A percentile compares a stretch with the other conserved stretches of the same genome.
phyloP scores from a whole-genome alignment of 2,113 vertebrate genomes.

The Numenius arquata region DNA sequence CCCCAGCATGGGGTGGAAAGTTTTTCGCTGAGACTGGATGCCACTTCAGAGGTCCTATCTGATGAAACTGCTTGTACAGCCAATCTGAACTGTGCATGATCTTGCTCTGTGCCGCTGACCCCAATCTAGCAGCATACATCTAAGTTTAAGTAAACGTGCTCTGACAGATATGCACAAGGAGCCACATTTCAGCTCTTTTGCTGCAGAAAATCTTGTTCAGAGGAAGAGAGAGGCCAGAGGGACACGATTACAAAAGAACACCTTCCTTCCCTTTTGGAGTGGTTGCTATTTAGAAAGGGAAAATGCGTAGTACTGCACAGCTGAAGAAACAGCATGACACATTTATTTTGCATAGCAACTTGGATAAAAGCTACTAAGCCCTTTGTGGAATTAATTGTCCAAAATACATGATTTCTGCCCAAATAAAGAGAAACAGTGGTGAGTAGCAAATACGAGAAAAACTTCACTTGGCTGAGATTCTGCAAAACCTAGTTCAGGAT shows the following conservation, averaged over 20 bases:
- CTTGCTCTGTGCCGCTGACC: background rate
- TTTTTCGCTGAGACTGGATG: background rate
- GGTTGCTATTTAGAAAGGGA: conserved; percentile 48
- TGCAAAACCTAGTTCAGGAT: background rate
- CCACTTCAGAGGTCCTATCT: background rate
- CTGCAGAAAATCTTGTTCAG: background rate
- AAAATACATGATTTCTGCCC: background rate
- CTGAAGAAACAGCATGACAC: conserved; percentile 41
- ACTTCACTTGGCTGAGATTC: background rate
- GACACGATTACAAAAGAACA: background rate
- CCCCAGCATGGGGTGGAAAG: background rate
- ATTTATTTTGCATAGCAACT: conserved; percentile 17
- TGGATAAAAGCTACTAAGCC: background rate
- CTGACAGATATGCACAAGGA: background rate
- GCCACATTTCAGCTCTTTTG: background rate
- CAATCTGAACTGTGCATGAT: background rate
- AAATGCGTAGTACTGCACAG: background rate
- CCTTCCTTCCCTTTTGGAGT: conserved; percentile 35
- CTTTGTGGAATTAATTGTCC: background rate
- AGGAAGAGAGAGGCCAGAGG: conserved; percentile 4
- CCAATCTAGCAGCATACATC: background rate
- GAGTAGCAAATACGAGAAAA: background rate
- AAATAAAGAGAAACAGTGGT: background rate
- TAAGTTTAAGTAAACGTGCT: accelerated
- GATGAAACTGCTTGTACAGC: background rate